Evolutionary conservation across 2,797 vertebrate species (phyloP).

Genomic region (Danio albolineatus): DNA sequence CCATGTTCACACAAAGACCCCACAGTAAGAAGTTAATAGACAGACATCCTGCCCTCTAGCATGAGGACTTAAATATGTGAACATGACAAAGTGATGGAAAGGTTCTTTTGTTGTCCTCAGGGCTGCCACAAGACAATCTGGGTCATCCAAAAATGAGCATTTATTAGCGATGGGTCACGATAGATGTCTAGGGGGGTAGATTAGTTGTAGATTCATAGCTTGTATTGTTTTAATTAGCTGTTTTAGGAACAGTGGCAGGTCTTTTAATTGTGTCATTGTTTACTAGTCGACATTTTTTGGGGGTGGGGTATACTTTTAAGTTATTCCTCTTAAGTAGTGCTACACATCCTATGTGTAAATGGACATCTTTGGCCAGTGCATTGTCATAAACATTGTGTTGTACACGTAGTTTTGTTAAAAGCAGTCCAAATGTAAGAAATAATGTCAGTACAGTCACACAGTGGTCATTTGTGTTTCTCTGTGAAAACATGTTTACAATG

Average conservation of each 20-base stretch:
- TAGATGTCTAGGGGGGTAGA: background rate
- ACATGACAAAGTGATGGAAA: constrained; percentile 45
- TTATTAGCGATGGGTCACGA: background rate
- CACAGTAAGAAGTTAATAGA: constrained; percentile 57
- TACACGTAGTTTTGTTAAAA: background rate
- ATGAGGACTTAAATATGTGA: constrained; percentile 42
- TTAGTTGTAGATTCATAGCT: background rate
- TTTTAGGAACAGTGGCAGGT: background rate
- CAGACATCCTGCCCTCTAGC: constrained; percentile 50
- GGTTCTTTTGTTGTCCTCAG: constrained; percentile 33
- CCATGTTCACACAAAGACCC: constrained; percentile 55
- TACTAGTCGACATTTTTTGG: background rate
- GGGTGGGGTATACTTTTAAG: background rate
- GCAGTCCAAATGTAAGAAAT: too few relatives aligned
- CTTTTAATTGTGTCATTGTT: background rate
- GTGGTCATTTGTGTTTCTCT: too few relatives aligned
- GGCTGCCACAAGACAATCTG: constrained; percentile 40
- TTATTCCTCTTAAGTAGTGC: background rate
- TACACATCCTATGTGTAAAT: background rate
- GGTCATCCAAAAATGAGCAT: constrained; percentile 28
- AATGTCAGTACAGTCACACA: too few relatives aligned
- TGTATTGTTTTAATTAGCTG: background rate
- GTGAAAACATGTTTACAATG: too few relatives aligned
- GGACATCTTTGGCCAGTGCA: background rate
- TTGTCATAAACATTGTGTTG: background rate